A percentile compares a stretch with the other conserved stretches of the same genome.
Conservation (phyloP, 2,113 vertebrate species). For the Odontesthes bonariensis region DNA sequence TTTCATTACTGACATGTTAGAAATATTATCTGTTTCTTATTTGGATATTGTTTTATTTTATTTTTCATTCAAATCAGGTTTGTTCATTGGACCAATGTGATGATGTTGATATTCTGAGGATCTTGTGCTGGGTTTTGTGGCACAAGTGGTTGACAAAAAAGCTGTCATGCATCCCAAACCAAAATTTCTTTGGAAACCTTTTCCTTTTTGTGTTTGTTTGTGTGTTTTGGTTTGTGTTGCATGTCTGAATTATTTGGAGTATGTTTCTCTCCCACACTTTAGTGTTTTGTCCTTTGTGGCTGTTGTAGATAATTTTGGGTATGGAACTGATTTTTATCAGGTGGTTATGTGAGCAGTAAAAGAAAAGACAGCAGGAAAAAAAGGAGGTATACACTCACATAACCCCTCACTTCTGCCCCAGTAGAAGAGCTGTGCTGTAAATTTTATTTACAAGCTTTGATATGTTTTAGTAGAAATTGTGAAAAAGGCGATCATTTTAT, state of each 20-base stretch:
- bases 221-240: background rate
- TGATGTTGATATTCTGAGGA: background rate
- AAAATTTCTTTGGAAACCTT: background rate
- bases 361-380: constrained; percentile 1
- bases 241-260: background rate
- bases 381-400: constrained; percentile 3
- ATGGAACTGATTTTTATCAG: background rate
- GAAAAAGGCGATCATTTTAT: constrained; percentile 3
- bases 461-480: constrained; percentile 9
- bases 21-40: background rate
- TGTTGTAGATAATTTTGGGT: background rate
- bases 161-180: background rate
- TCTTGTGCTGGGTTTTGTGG: background rate
- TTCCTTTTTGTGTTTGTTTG: background rate
- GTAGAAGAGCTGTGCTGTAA: constrained; percentile 11
- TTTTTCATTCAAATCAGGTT: background rate
- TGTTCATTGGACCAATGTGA: background rate
- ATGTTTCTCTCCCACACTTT: constrained; percentile 6
- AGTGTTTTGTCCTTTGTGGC: constrained; percentile 7
- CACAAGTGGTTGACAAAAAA: background rate
- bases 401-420: constrained; percentile 7
- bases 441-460: constrained; percentile 4
- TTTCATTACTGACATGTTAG: background rate
- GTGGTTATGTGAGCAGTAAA: constrained; percentile 10
- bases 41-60: background rate